Conservation (phyloP, 2,797 vertebrate genomes). For the Helicolenus hilgendorfi region DNA sequence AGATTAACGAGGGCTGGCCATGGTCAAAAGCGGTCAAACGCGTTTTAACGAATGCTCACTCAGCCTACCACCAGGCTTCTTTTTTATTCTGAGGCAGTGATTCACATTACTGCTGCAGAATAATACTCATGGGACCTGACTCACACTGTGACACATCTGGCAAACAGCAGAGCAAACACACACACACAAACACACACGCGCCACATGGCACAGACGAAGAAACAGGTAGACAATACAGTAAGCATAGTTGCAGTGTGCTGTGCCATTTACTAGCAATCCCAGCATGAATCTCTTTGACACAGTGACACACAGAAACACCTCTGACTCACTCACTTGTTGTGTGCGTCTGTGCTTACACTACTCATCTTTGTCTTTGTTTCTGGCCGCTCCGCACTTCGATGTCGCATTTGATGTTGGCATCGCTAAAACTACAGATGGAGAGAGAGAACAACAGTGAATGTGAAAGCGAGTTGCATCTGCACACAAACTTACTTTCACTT, state of each 20-base stretch:
- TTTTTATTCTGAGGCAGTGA: slow-evolving; percentile 34
- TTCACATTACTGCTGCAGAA: slow-evolving; percentile 40
- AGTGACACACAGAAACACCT: slow-evolving; percentile 73
- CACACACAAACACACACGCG: slow-evolving; percentile 7
- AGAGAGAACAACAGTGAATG: background rate
- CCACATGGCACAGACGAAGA: slow-evolving; percentile 30
- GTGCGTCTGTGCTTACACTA: background rate
- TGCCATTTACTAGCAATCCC: slow-evolving; percentile 55
- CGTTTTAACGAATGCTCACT: slow-evolving; percentile 67
- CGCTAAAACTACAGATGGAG: slow-evolving; percentile 6
- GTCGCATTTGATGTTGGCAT: slow-evolving; percentile 18
- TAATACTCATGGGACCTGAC: slow-evolving; percentile 52
- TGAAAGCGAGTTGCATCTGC: background rate
- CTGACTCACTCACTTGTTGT: slow-evolving; percentile 57
- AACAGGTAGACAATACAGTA: slow-evolving; percentile 58
- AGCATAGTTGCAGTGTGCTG: slow-evolving; percentile 26
- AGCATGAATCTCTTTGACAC: slow-evolving; percentile 73
- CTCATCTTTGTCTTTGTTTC: background rate
- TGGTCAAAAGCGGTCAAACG: slow-evolving; percentile 80
- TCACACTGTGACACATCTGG: slow-evolving; percentile 77
- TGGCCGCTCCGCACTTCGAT: slow-evolving; percentile 1
- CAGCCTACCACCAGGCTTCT: slow-evolving; percentile 36
- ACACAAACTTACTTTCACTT: background rate
- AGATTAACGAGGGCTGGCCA: slow-evolving; percentile 70
- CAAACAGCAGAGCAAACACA: slow-evolving; percentile 47